Evolutionary conservation across 1,140 invertebrate species (phyloP), one percentile per base, ranked within the genome.

Genomic region (Andrena cerasifolii): DNA sequence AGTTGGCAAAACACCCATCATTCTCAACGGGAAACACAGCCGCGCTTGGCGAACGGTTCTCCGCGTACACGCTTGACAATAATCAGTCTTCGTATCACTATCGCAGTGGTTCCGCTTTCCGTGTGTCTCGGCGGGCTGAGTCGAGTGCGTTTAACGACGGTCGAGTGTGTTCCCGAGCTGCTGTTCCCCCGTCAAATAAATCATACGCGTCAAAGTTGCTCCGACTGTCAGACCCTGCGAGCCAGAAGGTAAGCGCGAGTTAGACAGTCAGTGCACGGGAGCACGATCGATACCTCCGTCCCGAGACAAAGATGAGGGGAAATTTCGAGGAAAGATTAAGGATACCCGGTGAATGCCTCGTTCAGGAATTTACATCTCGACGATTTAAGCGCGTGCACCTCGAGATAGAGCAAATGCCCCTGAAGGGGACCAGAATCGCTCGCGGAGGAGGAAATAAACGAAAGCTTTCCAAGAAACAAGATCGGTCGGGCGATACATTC

Each of bases 401-500:
- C n/a, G n/a, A n/a, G n/a, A n/a, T n/a, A n/a, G n/a, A n/a, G n/a
- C n/a, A n/a, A n/a, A n/a, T n/a, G n/a, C n/a, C n/a, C 14, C 12
- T 7, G 21, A 18, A 66, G 43, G 63, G 8, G 28, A 43, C 3
- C n/a, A 8, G n/a, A 28, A 28, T 58, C 21, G 56, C n/a, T 45
- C 12, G 8, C 28, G 24, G 31, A 21, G 5, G 6, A 7, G 8
- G 14, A 2, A 61, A 26, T 28, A 24, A 62, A 72, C n/a, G 59
- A 36, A 26, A 59, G n/a, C n/a, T 24, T 58, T 53, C 36, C 2
- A 10, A 21, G 26, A 28, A 45, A 54, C 61, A 51, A 65, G 47
- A 65, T 73, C 71, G 40, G 33, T 21, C 33, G 26, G 1, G 21
- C 26, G 49, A 74, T 74, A 56, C 49, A 66, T 56, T 66, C n/a